A percentile compares a stretch with the other conserved stretches of the same genome.
Evolutionary conservation across 2,888 invertebrate genomes (phyloP).

Genomic region (Microplitis deprimator): DNA sequence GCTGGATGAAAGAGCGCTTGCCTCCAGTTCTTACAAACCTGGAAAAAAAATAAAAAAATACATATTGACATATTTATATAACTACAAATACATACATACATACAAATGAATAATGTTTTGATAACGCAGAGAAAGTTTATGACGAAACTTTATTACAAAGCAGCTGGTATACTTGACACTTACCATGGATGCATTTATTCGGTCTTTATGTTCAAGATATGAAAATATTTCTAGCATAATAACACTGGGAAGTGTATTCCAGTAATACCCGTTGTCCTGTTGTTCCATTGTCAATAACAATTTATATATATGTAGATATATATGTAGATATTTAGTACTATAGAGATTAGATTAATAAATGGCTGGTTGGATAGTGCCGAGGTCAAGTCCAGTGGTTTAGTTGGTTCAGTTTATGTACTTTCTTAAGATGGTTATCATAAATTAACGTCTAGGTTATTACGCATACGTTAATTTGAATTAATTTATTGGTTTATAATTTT

Average conservation of each 20-base stretch:
- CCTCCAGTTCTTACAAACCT: constrained; percentile 75
- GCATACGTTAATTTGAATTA: not conserved
- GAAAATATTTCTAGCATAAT: constrained; percentile 71
- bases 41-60: constrained; percentile 28
- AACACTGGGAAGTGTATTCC: constrained; percentile 71
- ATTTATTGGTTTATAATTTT: not conserved
- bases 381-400: constrained; percentile 2
- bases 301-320: constrained; percentile 9
- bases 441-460: not conserved
- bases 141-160: constrained; percentile 16
- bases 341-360: constrained; percentile 13
- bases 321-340: not conserved
- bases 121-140: constrained; percentile 13
- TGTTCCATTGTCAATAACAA: constrained; percentile 60
- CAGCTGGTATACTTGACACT: constrained; percentile 34
- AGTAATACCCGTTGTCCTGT: constrained; percentile 59
- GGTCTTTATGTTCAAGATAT: constrained; percentile 65
- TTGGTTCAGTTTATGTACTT: not conserved
- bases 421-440: not conserved
- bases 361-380: constrained; percentile 10
- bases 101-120: not conserved
- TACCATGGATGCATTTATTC: constrained; percentile 68
- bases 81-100: not conserved
- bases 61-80: constrained; percentile 2
- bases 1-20: constrained; percentile 71